Percentiles rank a stretch among this genome's conserved stretches.
Evolutionary conservation across 2,888 invertebrate species (phyloP).

Genomic region (Meloe dianella): DNA sequence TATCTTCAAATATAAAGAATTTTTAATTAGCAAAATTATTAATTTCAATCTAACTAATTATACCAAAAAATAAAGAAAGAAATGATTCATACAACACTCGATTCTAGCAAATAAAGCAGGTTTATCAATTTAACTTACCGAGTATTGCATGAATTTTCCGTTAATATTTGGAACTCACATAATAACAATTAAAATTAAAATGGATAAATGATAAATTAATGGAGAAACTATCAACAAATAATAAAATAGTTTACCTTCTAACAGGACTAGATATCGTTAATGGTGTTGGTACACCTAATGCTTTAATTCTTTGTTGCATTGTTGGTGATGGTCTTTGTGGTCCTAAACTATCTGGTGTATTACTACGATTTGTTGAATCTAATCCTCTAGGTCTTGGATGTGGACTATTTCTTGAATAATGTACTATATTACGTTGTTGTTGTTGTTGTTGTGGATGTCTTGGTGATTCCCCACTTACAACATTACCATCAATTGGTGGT

Average conservation of each 20-base stretch:
- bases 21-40: background rate
- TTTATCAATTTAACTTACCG: background rate
- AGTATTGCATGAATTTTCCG: constrained; percentile 12
- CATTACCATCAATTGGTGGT: constrained; percentile 64
- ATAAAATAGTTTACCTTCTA: constrained; percentile 70
- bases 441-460: constrained; percentile 56
- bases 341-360: constrained; percentile 55
- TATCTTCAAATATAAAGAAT: background rate
- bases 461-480: constrained; percentile 59
- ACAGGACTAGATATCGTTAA: constrained; percentile 87
- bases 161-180: constrained; percentile 23
- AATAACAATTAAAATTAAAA: constrained; percentile 30
- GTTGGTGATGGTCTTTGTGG: constrained; percentile 75
- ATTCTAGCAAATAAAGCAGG: constrained; percentile 8
- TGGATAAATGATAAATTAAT: no score
- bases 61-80: background rate
- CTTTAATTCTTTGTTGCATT: constrained; percentile 89
- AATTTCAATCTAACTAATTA: background rate
- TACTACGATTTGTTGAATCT: constrained; percentile 61
- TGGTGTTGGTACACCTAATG: constrained; percentile 87
- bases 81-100: constrained; percentile 10
- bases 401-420: constrained; percentile 79
- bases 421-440: constrained; percentile 45
- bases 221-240: background rate
- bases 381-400: constrained; percentile 75